phyloP scores from a whole-genome alignment of 2,888 invertebrate species.

The Bruchidius siliquastri region DNA sequence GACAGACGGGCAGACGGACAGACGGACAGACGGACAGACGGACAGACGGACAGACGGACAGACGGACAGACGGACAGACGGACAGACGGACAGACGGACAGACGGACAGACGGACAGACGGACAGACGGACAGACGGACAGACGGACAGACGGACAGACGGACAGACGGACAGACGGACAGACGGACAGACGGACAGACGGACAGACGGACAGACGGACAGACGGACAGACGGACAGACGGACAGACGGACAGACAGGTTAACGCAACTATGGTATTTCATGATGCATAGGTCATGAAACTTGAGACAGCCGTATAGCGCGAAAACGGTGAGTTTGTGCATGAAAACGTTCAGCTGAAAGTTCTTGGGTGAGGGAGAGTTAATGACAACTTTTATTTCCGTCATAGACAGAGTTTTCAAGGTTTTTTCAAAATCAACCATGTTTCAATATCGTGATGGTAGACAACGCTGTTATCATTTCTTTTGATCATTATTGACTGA shows the following conservation, averaged over 20 bases:
- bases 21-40: conserved; percentile 12
- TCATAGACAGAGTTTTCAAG: too few relatives aligned
- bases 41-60: conserved; percentile 10
- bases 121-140: conserved; percentile 12
- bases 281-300: too few relatives aligned
- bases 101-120: conserved; percentile 12
- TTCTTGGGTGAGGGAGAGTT: too few relatives aligned
- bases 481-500: too few relatives aligned
- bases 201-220: conserved; percentile 12
- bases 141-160: conserved; percentile 12
- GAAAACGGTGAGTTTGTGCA: too few relatives aligned
- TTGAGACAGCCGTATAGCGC: too few relatives aligned
- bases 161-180: conserved; percentile 12
- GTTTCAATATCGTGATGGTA: too few relatives aligned
- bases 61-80: conserved; percentile 10
- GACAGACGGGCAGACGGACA: conserved; percentile 8
- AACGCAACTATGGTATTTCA: too few relatives aligned
- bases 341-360: too few relatives aligned
- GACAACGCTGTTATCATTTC: too few relatives aligned
- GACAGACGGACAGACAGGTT: conserved; percentile 10
- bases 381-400: too few relatives aligned
- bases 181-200: conserved; percentile 12
- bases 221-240: conserved; percentile 12
- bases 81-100: conserved; percentile 12
- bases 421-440: too few relatives aligned